phyloP scores from a whole-genome alignment of 2,113 vertebrate genomes.

The Eulacestoma nigropectus region DNA sequence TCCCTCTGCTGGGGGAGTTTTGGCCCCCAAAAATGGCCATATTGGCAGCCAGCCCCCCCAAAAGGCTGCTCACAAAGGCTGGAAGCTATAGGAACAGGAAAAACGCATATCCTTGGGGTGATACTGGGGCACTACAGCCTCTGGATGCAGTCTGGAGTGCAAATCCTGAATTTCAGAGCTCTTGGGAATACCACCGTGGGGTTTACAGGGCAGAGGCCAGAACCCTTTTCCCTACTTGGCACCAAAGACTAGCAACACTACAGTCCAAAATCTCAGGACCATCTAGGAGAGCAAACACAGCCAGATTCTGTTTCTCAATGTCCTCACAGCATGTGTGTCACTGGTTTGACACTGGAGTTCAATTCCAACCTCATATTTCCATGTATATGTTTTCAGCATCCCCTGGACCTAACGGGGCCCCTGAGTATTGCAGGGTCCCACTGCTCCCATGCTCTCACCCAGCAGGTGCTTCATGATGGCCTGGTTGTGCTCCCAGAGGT shows the following conservation, averaged over 20 bases:
- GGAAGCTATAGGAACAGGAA: not conserved
- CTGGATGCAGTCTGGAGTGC: not conserved
- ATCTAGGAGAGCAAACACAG: not conserved
- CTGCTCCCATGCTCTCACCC: slow-evolving; percentile 53
- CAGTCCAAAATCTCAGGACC: not conserved
- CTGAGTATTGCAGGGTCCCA: accelerated
- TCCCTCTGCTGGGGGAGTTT: not conserved
- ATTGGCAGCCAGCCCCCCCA: not conserved
- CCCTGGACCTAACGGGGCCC: accelerated
- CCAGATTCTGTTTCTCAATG: not conserved
- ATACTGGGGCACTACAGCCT: not conserved
- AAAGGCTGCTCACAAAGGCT: not conserved
- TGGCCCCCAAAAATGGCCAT: not conserved
- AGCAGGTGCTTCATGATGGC: slow-evolving; percentile 91
- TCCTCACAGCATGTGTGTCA: accelerated
- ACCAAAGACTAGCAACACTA: not conserved
- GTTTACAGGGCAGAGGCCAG: not conserved
- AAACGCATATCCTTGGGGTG: accelerated
- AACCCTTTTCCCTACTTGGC: not conserved
- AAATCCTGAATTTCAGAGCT: not conserved
- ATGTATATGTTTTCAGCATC: accelerated
- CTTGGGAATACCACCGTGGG: not conserved
- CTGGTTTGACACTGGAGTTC: accelerated
- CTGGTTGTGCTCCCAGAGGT: slow-evolving; percentile 95
- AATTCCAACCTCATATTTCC: not conserved